Base-by-base conservation (phyloP, 2,797 vertebrate species). In the Brotula barbata region DNA sequence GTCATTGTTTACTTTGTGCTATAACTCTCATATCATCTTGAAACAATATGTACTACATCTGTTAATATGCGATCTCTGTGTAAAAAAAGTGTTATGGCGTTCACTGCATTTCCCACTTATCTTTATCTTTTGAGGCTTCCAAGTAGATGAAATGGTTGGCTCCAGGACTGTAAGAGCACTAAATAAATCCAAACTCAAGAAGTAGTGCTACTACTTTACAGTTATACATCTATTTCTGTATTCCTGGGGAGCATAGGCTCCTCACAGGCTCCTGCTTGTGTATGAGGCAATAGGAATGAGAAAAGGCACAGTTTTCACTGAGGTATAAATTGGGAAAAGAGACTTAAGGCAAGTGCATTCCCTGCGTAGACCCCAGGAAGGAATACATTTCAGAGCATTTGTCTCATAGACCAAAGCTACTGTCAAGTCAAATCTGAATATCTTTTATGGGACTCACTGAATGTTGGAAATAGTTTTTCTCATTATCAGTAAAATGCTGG, bases 141-240 rank as follows among this genome's bases (percentile, higher is more conserved):
- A 23, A 48, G 28, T 54, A 19, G 23, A 58, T 51, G 11, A 40
- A 68, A 61, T 41, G 44, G 57, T 75, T 61, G 42, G 46, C 46
- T 65, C 6, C 44, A 28, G 17, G 23, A 33, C 20, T 33, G 50
- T 28, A 54, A 9, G 28, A 49, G 44, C 3, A 34, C 46, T 54
- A 53, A 34, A 37, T 42, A 63, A 64, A 50, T 44, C 20, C 52
- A 45, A 47, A 2, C 8, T 11, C 20, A 28, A 17, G 25, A 10
- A 37, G 14, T 17, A 8, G 23, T 36, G 5, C 6, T 33, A 28
- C n/a, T 40, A 23, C 28, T 43, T 19, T 22, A 10, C 44, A 48
- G 33, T 47, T 33, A 3, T 41, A 12, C 22, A 36, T 59, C 17
- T 50, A 40, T 34, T 72, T 48, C 58, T n/a, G n/a, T n/a, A 58